These are phyloP conservation scores for Eristalinus aeneus DNA, from an alignment of 2,888 invertebrate species.

Conservation along the genomic window DNA sequence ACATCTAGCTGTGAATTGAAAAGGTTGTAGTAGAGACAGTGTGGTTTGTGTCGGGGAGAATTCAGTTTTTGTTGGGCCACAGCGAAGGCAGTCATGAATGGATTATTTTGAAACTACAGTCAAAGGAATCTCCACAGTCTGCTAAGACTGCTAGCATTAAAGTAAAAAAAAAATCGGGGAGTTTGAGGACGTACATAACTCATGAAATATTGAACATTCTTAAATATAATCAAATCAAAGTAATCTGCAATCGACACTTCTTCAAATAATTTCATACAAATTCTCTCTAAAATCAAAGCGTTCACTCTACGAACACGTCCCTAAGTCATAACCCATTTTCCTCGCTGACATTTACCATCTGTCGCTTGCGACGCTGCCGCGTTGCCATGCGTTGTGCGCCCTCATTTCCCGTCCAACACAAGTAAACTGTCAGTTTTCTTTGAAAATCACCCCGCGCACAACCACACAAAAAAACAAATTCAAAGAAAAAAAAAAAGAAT, in stretches of 20 bases:
- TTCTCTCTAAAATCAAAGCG: not conserved
- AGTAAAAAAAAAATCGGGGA: too few species aligned
- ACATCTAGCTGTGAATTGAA: not conserved
- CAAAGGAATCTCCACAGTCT: too few species aligned
- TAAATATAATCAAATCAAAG: too few species aligned
- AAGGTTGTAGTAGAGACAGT: not conserved
- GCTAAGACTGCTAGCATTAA: too few species aligned
- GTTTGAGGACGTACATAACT: too few species aligned
- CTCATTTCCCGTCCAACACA: not conserved
- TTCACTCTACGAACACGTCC: constrained; percentile 30
- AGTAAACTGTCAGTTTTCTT: constrained; percentile 51
- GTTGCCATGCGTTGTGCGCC: constrained; percentile 33
- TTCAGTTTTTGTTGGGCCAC: too few species aligned
- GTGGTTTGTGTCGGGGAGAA: too few species aligned
- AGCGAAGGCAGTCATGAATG: too few species aligned
- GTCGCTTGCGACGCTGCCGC: constrained; percentile 42
- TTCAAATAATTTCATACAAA: not conserved
- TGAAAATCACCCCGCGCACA: constrained; percentile 48
- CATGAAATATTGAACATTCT: too few species aligned
- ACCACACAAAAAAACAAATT: not conserved
- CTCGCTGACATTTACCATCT: constrained; percentile 37
- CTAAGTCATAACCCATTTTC: not conserved
- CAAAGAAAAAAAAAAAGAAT: constrained; percentile 13
- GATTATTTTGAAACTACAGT: too few species aligned
- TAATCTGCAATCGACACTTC: too few species aligned